These are phyloP conservation scores for Hanleya hanleyi DNA, from an alignment of 2,888 invertebrate genomes.

Conservation along the genomic window DNA sequence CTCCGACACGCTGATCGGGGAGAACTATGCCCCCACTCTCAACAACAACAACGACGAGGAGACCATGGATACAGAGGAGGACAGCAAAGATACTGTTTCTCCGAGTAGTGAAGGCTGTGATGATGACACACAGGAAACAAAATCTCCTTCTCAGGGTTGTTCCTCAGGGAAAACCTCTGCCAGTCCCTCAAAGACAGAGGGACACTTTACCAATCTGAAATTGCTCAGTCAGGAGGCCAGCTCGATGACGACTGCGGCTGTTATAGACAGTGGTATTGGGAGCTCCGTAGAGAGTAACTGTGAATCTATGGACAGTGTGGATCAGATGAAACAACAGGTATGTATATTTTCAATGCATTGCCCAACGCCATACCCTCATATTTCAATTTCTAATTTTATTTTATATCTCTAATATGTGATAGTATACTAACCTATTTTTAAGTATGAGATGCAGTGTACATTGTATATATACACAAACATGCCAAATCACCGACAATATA, in stretches of 20 bases:
- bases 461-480: no score
- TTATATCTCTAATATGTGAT: no score
- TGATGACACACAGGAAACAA: no score
- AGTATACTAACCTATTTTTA: no score
- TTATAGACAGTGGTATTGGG: conserved; percentile 60
- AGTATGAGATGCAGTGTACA: no score
- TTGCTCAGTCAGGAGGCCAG: conserved; percentile 27
- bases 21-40: background rate
- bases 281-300: conserved; percentile 64
- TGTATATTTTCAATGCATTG: no score
- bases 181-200: conserved; percentile 23
- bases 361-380: no score
- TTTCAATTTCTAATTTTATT: no score
- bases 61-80: background rate
- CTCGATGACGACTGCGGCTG: conserved; percentile 8
- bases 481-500: no score
- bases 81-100: background rate
- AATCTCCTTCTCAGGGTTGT: background rate
- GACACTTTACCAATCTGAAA: conserved; percentile 22
- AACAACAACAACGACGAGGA: background rate
- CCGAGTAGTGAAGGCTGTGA: background rate
- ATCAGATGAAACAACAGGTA: conserved; percentile 34
- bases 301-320: conserved; percentile 62
- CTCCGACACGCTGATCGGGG: background rate
- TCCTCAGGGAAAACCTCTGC: background rate